Evolutionary conservation across 2,888 invertebrate species (phyloP), one percentile per base, ranked within the genome.

Genomic region (Pyrocoelia pectoralis): DNA sequence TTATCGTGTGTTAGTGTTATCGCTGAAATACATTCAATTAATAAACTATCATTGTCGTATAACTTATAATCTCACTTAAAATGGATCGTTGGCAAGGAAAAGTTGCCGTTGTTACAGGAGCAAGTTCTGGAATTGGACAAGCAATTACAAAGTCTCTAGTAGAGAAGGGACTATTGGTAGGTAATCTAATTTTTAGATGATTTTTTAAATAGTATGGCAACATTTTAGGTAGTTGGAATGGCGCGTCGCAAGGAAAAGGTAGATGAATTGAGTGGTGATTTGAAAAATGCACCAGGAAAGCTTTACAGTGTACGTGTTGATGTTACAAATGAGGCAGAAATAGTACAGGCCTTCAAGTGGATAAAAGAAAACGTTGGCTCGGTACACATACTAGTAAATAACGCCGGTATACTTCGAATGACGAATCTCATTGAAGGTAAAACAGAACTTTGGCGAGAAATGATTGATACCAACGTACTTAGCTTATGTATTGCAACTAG

Each of bases 351-450:
- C 0, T 74, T 75, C 54, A 66, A 70, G 43, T 74, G 73, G 73
- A 66, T 71, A 8, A 66, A 65, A 3, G 69, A 68, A 0, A 68
- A 74, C 28, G 65, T 74, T 1, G 75, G 74, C 3, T 67, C 69
- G 0, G 64, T 75, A 9, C 69, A 74, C 46, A 69, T 75, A 48
- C 63, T 74, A 1, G 61, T 75, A 18, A 75, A 74, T 61, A 74
- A 72, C 51, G 74, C 75, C 5, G 74, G 74, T 0, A 19, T 74
- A n/a, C 68, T 66, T 5, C 5, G 52, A 29, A 10, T 52, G 10
- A 33, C 52, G 14, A 15, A 19, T 17, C 17, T 17, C 8, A 52
- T 43, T 48, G 65, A 58, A 33, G 65, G 65, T 17, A 38, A 43
- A n/a, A 52, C 52, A 6, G 40, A 54, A 18, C 54, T 60, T 5